These are phyloP conservation scores for Micropoecilia bifurca DNA, from an alignment of 2,797 vertebrate genomes.

Conservation along the genomic window DNA sequence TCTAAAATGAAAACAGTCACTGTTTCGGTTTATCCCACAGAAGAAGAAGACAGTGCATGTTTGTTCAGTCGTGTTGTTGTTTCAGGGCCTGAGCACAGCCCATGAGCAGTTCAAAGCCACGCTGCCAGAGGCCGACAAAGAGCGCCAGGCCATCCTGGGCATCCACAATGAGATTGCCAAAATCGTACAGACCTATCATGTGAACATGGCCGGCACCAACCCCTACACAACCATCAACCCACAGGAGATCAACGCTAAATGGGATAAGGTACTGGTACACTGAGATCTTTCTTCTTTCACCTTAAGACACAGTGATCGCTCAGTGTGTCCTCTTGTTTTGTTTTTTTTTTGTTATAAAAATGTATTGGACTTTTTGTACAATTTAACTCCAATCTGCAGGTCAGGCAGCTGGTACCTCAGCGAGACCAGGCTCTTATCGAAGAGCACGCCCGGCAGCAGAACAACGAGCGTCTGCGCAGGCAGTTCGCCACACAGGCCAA, in stretches of 20 bases:
- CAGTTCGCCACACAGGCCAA: conserved; percentile 97
- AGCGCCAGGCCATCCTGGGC: conserved; percentile 94
- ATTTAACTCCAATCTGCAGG: conserved; percentile 72
- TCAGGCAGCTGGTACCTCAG: conserved; percentile 94
- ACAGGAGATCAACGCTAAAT: conserved; percentile 95
- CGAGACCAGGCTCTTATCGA: conserved; percentile 96
- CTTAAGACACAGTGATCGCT: not conserved
- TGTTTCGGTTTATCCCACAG: not conserved
- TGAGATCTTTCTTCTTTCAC: not conserved
- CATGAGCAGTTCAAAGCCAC: conserved; percentile 99
- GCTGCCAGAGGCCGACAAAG: conserved; percentile 95
- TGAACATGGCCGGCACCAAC: conserved; percentile 95
- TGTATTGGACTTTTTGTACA: not conserved
- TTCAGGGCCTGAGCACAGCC: conserved; percentile 93
- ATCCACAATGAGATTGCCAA: conserved; percentile 98
- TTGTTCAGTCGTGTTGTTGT: not conserved
- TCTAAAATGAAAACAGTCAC: not conserved
- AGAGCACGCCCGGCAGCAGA: conserved; percentile 95
- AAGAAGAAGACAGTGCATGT: not conserved
- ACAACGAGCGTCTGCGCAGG: conserved; percentile 94
- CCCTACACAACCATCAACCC: conserved; percentile 96
- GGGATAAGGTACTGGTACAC: conserved; percentile 88
- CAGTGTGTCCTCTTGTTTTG: not conserved
- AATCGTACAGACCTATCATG: conserved; percentile 97
- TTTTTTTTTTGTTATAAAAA: not conserved